phyloP scores from a whole-genome alignment of 2,888 invertebrate genomes.

The Tetragnatha montana region DNA sequence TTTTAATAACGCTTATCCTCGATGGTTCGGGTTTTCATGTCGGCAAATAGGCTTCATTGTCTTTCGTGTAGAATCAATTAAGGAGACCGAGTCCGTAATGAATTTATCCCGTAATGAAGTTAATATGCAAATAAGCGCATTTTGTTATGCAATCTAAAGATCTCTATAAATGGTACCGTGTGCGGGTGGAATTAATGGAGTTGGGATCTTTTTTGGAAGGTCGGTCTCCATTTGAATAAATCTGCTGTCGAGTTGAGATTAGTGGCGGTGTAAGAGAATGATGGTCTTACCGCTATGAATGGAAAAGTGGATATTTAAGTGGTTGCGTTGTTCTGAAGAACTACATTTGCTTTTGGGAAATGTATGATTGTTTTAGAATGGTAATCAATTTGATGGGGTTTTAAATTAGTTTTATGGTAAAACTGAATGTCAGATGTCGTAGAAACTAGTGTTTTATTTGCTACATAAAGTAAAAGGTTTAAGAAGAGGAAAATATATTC shows the following conservation, averaged over 20 bases:
- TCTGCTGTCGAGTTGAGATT: not conserved
- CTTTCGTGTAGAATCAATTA: slow-evolving; percentile 26
- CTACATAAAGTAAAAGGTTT: no score
- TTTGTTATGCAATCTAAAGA: slow-evolving; percentile 23
- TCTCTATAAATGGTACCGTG: not conserved
- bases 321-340: no score
- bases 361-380: not conserved
- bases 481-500: no score
- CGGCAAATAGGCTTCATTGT: not conserved
- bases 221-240: not conserved
- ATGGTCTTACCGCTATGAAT: no score
- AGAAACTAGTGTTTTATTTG: no score
- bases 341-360: not conserved
- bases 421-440: no score
- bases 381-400: not conserved
- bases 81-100: slow-evolving; percentile 28
- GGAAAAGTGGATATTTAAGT: no score
- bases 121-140: slow-evolving; percentile 32
- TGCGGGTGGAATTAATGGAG: not conserved
- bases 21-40: slow-evolving; percentile 3
- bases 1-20: slow-evolving; percentile 35
- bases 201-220: not conserved
- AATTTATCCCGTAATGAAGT: slow-evolving; percentile 53
- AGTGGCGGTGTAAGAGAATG: not conserved
- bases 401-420: no score